phyloP scores from a whole-genome alignment of 2,113 vertebrate genomes.

The Isurus oxyrinchus region DNA sequence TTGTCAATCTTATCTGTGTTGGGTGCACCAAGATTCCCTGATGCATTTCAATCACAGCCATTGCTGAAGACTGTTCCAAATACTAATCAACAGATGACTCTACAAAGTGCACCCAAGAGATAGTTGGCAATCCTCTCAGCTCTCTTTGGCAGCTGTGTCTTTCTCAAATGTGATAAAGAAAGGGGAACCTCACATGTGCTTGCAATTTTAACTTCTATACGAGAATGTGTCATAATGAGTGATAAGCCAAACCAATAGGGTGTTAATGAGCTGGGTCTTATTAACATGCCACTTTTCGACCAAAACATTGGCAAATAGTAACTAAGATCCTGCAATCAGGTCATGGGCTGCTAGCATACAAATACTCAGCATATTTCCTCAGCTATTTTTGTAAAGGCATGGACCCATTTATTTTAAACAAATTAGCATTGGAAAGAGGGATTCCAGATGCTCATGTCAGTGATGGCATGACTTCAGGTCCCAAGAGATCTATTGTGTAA shows the following conservation, averaged over 20 bases:
- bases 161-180: constrained; percentile 1
- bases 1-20: background rate
- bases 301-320: background rate
- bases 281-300: background rate
- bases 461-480: background rate
- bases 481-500: background rate
- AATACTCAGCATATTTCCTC: background rate
- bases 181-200: background rate
- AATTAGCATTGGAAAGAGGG: background rate
- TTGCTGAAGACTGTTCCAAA: background rate
- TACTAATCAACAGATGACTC: background rate
- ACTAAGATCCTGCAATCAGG: background rate
- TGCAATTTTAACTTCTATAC: background rate
- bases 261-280: background rate
- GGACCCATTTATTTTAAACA: background rate
- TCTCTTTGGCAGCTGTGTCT: background rate
- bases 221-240: background rate
- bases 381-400: background rate
- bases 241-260: background rate
- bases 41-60: background rate
- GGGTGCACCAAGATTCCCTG: background rate
- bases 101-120: background rate
- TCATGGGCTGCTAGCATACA: background rate
- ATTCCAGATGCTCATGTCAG: background rate
- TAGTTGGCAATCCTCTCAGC: background rate